Evolutionary conservation across 1,140 invertebrate genomes (phyloP).

Genomic region (Cydia fagiglandana): DNA sequence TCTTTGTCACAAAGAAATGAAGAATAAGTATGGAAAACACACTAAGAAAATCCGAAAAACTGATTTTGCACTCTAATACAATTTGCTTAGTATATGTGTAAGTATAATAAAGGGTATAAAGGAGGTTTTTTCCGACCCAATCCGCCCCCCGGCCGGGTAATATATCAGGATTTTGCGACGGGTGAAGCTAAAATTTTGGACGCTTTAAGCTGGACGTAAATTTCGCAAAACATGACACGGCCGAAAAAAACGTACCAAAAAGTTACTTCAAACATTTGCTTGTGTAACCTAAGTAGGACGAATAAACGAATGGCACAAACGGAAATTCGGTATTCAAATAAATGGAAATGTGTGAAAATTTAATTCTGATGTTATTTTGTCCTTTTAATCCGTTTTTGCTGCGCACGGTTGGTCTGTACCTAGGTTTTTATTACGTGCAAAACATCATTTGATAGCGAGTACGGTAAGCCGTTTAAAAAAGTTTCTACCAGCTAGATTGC

Average conservation of each 20-base stretch:
- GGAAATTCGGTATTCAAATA: constrained; percentile 22
- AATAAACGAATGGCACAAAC: constrained; percentile 16
- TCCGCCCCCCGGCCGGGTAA: constrained; percentile 62
- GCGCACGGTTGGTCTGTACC: not conserved
- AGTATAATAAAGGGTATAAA: constrained; percentile 60
- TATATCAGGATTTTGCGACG: constrained; percentile 80
- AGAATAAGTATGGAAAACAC: not conserved
- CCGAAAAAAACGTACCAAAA: constrained; percentile 71
- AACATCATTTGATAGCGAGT: not conserved
- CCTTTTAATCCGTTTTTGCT: constrained; percentile 7
- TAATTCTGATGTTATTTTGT: constrained; percentile 27
- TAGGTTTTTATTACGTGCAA: not conserved
- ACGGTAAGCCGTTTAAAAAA: no score
- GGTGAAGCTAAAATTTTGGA: constrained; percentile 80
- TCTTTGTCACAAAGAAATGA: not conserved
- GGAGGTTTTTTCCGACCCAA: constrained; percentile 59
- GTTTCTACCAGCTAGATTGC: no score
- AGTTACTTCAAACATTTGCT: constrained; percentile 60
- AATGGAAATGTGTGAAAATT: constrained; percentile 30
- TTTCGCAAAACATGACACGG: constrained; percentile 78
- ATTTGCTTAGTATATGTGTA: constrained; percentile 46
- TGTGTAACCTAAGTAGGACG: constrained; percentile 34
- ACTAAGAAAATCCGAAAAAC: constrained; percentile 33
- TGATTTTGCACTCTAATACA: constrained; percentile 39
- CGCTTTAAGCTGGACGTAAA: constrained; percentile 79